Evolutionary conservation across 2,888 invertebrate species (phyloP), one percentile per base, ranked within the genome.

Genomic region (Zaprionus obscuricornis): DNA sequence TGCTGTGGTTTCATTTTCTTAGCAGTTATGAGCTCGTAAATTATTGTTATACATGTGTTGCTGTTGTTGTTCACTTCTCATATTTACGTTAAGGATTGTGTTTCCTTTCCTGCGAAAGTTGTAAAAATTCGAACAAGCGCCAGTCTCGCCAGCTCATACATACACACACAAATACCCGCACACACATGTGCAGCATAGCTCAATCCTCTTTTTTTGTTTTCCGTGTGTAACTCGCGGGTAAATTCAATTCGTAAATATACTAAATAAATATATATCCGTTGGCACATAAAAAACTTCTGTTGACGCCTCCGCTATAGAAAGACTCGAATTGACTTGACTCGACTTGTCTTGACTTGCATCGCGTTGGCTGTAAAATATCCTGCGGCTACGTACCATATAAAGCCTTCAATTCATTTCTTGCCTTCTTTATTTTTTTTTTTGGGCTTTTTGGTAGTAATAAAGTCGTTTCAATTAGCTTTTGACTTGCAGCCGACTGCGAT

Each of bases 21-120:
- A 26, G 65, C 83, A 72, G 69, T 84, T 84, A 84, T 84, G 78
- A 79, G 81, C 78, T 79, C 78, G 84, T 79, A 79, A 79, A 79
- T 79, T 74, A 79, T 79, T 20, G n/a, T 3, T 20, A 4, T 13
- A n/a, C 39, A 16, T 47, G 24, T 31, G 8, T 54, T 34, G 31
- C 43, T 6, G 4, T 6, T 24, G 5, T 8, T 4, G 8, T 8
- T 24, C 8, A 24, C 24, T 6, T 24, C n/a, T 66, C 68, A 34
- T 51, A 62, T 74, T 75, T 54, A 72, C 27, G 60, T 31, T 26
- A 43, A 66, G 76, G 68, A 79, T 79, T 76, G 76, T 66, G 60
- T 76, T 78, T 74, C 78, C 77, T 52, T 79, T 79, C 74, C 84
- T 79, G 78, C 84, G 74, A 79, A 78, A 81, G 78, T 63, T 84